Evolutionary conservation across 2,113 vertebrate species (phyloP).

Genomic region (Malurus cyaneus): DNA sequence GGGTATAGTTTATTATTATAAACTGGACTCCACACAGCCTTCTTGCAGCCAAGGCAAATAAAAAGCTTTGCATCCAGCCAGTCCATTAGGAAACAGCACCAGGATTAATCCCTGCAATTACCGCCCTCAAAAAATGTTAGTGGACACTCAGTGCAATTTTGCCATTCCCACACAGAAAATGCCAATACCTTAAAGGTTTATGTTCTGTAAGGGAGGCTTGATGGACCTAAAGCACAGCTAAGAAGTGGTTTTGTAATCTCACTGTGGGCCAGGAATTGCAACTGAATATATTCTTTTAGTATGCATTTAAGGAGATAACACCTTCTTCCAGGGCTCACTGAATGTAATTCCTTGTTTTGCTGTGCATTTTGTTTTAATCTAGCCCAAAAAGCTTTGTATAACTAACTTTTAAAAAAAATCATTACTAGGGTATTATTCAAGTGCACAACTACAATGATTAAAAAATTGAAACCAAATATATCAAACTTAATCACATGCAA

Average conservation of each 20-base stretch:
- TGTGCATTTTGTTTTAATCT: not conserved
- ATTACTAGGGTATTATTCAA: not conserved
- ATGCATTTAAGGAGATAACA: not conserved
- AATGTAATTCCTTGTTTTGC: not conserved
- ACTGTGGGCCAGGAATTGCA: constrained; percentile 3
- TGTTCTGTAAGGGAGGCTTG: not conserved
- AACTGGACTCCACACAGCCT: not conserved
- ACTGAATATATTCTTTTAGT: not conserved
- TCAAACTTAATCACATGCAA: not conserved
- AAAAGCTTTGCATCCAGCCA: not conserved
- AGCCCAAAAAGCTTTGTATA: not conserved
- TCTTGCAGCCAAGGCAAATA: constrained; percentile 2
- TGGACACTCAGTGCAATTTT: not conserved
- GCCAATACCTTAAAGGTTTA: not conserved
- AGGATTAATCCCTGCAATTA: constrained; percentile 28
- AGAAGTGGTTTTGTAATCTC: constrained; percentile 11
- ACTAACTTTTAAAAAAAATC: not conserved
- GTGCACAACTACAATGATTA: not conserved
- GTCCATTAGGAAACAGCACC: constrained; percentile 10
- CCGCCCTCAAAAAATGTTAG: not conserved
- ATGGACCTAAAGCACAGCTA: not conserved
- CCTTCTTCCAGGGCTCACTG: not conserved
- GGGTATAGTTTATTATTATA: not conserved
- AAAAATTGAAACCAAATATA: not conserved
- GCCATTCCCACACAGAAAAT: not conserved